phyloP scores from a whole-genome alignment of 2,113 vertebrate genomes.

The Orientallactaga bullata region DNA sequence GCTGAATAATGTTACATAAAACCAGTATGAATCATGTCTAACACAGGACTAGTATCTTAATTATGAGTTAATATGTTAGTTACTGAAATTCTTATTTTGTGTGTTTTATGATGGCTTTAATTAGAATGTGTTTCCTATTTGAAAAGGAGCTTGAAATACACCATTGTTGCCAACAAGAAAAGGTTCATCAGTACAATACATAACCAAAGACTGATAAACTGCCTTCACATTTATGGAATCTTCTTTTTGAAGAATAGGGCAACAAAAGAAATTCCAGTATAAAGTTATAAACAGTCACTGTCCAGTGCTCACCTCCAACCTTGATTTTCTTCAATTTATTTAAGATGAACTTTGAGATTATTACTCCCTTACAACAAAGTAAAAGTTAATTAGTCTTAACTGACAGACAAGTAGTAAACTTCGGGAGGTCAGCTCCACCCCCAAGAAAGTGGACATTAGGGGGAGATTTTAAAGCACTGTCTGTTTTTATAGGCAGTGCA shows the following conservation, averaged over 20 bases:
- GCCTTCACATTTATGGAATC: constrained; percentile 18
- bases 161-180: neutral
- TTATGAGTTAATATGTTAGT: constrained; percentile 54
- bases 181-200: neutral
- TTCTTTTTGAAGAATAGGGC: constrained; percentile 44
- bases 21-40: constrained; percentile 53
- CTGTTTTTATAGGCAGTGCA: constrained; percentile 92
- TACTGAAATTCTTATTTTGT: constrained; percentile 61
- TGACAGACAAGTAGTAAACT: constrained; percentile 89
- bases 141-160: constrained; percentile 31
- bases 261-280: constrained; percentile 65
- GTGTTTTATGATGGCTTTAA: constrained; percentile 40
- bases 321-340: constrained; percentile 80
- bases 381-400: constrained; percentile 89
- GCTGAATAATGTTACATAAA: constrained; percentile 66
- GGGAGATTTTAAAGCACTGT: constrained; percentile 89
- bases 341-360: constrained; percentile 86
- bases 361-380: constrained; percentile 87
- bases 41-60: constrained; percentile 53
- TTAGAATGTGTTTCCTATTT: neutral
- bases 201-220: constrained; percentile 54
- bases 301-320: constrained; percentile 67
- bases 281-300: constrained; percentile 58
- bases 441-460: constrained; percentile 88
- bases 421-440: constrained; percentile 87